These are phyloP conservation scores for Sitta carolinensis DNA, from an alignment of 2,797 vertebrate species.

Conservation along the genomic window DNA sequence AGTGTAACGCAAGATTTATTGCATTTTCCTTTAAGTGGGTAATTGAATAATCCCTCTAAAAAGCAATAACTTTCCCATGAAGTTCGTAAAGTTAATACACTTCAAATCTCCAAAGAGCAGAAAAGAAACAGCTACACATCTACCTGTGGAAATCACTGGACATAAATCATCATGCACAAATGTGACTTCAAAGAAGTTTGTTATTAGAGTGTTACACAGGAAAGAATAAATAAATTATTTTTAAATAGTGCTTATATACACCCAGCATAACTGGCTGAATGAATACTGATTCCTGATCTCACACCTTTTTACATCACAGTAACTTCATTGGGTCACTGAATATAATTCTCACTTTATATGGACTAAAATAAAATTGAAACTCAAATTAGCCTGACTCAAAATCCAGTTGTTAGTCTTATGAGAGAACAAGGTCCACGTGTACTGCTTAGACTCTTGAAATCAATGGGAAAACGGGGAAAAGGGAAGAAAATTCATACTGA, in stretches of 20 bases:
- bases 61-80: slow-evolving; percentile 57
- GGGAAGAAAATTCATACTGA: background rate
- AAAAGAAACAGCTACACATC: slow-evolving; percentile 1
- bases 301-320: background rate
- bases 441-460: background rate
- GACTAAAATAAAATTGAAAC: background rate
- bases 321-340: background rate
- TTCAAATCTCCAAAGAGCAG: slow-evolving; percentile 29
- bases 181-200: background rate
- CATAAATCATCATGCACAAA: background rate
- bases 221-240: background rate
- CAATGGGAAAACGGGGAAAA: background rate
- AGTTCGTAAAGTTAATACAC: slow-evolving; percentile 56
- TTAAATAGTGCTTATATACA: background rate
- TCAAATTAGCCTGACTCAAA: background rate
- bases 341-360: background rate
- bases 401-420: background rate
- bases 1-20: slow-evolving; percentile 49
- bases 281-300: background rate
- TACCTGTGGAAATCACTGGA: background rate
- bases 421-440: background rate
- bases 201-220: background rate
- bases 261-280: background rate
- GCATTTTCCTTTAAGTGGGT: slow-evolving; percentile 40
- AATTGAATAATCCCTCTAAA: slow-evolving; percentile 67